Evolutionary conservation across 2,113 vertebrate species (phyloP), one percentile per base, ranked within the genome.

Genomic region (Syrmaticus mikado): DNA sequence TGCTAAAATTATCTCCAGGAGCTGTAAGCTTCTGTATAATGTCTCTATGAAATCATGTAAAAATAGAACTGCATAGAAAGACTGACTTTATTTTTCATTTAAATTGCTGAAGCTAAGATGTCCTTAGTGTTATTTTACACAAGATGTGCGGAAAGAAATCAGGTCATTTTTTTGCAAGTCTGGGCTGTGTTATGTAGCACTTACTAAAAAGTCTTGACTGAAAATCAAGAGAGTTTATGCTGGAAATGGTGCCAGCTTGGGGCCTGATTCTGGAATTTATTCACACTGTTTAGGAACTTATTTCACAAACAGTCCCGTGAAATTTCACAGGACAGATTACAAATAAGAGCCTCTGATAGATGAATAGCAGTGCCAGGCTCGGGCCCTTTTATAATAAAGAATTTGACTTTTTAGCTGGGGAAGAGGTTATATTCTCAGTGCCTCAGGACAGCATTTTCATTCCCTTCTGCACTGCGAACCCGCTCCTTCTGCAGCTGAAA

Each of bases 1-100:
- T 86, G 48, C 75, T 76, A 72, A 57, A 82, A 70, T 55, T 81
- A 79, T 75, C 43, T 80, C 45, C 71, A 91, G 85, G 86, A 93
- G 64, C 77, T 93, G 50, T 64, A 70, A 76, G 67, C 83, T 87
- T 95, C 92, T 93, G 36, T 86, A n/a, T 64, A 55, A 43, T 74
- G 62, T 66, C 53, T 89, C 22, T 89, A 21, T 85, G 67, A 71
- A 79, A 82, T 74, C 75, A 60, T 74, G 3, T 71, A 64, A 52
- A 84, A 90, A 73, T 10, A n/a, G 52, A 93, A 36, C 74, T 94
- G 67, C 66, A 55, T 89, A 48, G 53, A 60, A 94, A 79, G 41
- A 14, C 87, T 93, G 62, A 78, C n/a, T 83, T 86, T 55, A 25
- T 72, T 50, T 92, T 94, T 82, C 21, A 52, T 81, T 61, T 71